Conservation (phyloP, 1,140 invertebrate species). For the Stegodyphus dumicola region DNA sequence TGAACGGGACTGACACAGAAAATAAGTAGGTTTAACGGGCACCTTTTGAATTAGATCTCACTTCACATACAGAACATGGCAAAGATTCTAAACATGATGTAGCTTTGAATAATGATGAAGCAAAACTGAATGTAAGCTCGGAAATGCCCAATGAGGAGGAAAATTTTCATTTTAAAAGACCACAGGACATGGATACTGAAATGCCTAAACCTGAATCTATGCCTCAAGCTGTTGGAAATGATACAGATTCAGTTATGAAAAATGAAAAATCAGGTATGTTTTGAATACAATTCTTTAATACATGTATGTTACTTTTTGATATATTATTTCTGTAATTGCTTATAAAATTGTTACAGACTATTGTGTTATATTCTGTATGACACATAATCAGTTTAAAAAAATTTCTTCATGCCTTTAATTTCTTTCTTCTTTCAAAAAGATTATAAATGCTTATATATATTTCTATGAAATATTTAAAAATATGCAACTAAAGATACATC, state of each 20-base stretch:
- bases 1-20: slow-evolving; percentile 11
- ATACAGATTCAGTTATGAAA: neutral
- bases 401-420: no score
- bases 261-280: neutral
- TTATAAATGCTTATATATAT: no score
- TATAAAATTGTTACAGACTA: no score
- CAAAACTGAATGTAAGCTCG: neutral
- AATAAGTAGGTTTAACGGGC: slow-evolving; percentile 8
- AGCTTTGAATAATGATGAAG: neutral
- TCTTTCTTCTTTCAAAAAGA: no score
- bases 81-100: neutral
- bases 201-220: neutral
- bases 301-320: no score
- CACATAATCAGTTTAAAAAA: no score
- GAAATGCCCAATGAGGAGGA: slow-evolving; percentile 18
- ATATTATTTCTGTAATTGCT: no score
- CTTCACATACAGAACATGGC: neutral
- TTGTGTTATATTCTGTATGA: no score
- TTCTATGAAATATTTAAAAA: no score
- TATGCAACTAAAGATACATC: no score
- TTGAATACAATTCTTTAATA: neutral
- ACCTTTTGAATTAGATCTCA: slow-evolving; percentile 36
- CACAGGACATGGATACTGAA: slow-evolving; percentile 1
- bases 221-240: neutral
- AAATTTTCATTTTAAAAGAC: slow-evolving; percentile 27